Percentiles rank a stretch among this genome's conserved stretches.
phyloP scores from a whole-genome alignment of 2,888 invertebrate genomes.

The Drosophila mimetica region DNA sequence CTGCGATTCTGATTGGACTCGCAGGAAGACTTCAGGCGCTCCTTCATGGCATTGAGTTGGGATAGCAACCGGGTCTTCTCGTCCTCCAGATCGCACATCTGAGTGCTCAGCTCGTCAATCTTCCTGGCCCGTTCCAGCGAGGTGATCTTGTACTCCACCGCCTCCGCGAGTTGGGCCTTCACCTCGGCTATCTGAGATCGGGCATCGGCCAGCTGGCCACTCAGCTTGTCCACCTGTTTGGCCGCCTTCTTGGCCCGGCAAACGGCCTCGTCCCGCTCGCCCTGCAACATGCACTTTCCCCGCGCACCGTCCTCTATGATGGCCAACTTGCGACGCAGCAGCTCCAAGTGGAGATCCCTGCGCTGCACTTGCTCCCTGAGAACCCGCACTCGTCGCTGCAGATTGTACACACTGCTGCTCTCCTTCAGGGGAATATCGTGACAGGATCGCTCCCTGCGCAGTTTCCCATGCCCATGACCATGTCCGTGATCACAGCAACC shows the following conservation, averaged over 20 bases:
- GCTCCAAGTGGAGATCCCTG: conserved; percentile 95
- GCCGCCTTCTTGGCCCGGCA: conserved; percentile 90
- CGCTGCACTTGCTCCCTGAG: conserved; percentile 95
- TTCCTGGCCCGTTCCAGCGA: conserved; percentile 93
- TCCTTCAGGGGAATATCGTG: conserved; percentile 92
- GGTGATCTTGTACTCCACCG: conserved; percentile 95
- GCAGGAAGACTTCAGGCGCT: conserved; percentile 80
- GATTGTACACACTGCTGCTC: conserved; percentile 88
- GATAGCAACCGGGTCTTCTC: conserved; percentile 87
- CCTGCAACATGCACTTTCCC: conserved; percentile 87
- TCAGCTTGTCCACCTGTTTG: conserved; percentile 93
- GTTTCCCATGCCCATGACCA: conserved; percentile 85
- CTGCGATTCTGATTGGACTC: conserved; percentile 83
- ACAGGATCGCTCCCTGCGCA: conserved; percentile 91
- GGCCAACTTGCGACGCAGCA: conserved; percentile 93
- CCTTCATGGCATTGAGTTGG: conserved; percentile 81
- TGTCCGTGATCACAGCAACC: conserved; percentile 58
- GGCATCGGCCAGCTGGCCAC: conserved; percentile 92
- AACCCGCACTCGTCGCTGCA: conserved; percentile 93
- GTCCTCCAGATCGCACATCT: conserved; percentile 92
- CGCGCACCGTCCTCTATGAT: conserved; percentile 91
- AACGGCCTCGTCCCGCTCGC: conserved; percentile 89
- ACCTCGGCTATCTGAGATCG: conserved; percentile 92
- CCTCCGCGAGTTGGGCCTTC: conserved; percentile 93
- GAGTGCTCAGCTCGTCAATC: conserved; percentile 92